These are phyloP conservation scores for Scyliorhinus canicula DNA, from an alignment of 2,797 vertebrate species.

Conservation along the genomic window DNA sequence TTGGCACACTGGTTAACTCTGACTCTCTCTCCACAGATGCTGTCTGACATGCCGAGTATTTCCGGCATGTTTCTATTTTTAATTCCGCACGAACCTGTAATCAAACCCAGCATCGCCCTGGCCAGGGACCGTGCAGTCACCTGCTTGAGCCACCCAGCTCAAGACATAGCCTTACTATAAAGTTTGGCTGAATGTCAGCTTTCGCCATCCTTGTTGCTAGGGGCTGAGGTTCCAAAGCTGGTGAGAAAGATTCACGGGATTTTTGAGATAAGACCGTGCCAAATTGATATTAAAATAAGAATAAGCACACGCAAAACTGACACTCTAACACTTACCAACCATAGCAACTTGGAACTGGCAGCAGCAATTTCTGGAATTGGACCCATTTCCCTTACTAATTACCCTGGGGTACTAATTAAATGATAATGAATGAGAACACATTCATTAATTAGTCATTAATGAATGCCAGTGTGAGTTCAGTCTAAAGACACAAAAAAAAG, in stretches of 20 bases:
- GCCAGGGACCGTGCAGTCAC: too few relatives aligned
- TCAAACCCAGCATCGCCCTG: neutral
- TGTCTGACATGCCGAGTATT: neutral
- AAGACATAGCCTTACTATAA: neutral
- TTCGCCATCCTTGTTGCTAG: neutral
- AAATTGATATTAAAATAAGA: neutral
- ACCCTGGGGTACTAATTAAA: slow-evolving; percentile 38
- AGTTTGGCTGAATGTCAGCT: neutral
- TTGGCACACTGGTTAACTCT: neutral
- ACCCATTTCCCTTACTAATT: slow-evolving; percentile 26
- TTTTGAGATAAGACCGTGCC: neutral
- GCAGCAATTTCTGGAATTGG: neutral
- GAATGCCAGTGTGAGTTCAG: neutral
- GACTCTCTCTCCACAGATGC: neutral
- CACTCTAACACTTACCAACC: neutral
- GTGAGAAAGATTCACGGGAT: neutral
- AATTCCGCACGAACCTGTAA: neutral
- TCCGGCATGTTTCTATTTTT: neutral
- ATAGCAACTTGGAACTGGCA: neutral
- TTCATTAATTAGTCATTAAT: slow-evolving; percentile 34
- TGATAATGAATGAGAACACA: slow-evolving; percentile 35
- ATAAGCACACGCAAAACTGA: neutral
- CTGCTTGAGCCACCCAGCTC: neutral
- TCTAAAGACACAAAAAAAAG: slow-evolving; percentile 19
- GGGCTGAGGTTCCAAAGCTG: neutral